phyloP scores from a whole-genome alignment of 2,888 invertebrate genomes.

The Lysandra coridon region DNA sequence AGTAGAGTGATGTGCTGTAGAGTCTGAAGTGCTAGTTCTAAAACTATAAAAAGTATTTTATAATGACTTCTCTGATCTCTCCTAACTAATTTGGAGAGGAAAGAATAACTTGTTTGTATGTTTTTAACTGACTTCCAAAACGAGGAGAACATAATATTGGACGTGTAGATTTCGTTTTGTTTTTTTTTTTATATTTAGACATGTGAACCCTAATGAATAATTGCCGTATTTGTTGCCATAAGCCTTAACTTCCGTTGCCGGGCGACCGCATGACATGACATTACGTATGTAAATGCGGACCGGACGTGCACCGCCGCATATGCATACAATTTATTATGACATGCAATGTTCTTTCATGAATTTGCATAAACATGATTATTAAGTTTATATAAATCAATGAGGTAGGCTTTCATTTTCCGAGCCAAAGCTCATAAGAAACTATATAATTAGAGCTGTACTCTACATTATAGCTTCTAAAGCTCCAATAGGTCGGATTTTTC shows the following conservation, averaged over 20 bases:
- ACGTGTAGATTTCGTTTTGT: background rate
- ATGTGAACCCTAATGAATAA: background rate
- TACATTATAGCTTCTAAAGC: too few species aligned
- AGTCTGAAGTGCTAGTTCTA: too few species aligned
- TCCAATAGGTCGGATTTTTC: too few species aligned
- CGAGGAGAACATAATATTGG: too few species aligned
- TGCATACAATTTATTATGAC: conserved; percentile 28
- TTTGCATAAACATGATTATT: conserved; percentile 19
- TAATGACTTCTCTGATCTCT: too few species aligned
- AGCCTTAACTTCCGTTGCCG: conserved; percentile 29
- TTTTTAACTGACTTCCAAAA: too few species aligned
- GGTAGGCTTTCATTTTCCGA: background rate
- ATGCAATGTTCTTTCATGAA: conserved; percentile 5
- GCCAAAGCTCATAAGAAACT: too few species aligned
- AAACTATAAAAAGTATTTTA: too few species aligned
- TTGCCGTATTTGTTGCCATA: background rate
- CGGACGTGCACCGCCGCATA: conserved; percentile 28
- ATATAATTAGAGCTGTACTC: too few species aligned
- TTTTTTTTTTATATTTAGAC: background rate
- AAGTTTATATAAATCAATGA: background rate
- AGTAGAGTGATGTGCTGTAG: too few species aligned
- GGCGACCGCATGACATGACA: conserved; percentile 30
- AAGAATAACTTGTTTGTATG: too few species aligned
- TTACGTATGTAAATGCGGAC: conserved; percentile 30
- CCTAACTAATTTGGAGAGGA: too few species aligned